Conservation (phyloP, 2,113 vertebrate species). For the Bagarius yarrelli region DNA sequence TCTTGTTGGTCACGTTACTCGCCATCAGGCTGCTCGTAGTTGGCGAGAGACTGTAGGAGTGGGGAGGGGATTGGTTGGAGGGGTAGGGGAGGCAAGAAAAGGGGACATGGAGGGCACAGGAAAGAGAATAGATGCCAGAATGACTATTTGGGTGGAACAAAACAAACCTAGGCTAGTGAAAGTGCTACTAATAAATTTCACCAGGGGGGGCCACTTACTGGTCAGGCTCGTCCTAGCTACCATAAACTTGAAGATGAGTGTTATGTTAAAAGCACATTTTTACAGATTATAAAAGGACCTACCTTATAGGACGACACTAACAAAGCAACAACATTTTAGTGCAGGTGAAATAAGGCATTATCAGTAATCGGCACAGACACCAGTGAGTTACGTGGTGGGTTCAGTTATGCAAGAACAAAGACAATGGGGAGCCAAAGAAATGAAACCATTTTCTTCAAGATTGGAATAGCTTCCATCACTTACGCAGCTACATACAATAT, state of each 20-base stretch:
- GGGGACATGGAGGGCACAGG: neutral
- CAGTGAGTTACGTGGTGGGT: neutral
- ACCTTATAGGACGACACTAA: conserved; percentile 1
- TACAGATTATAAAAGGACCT: neutral
- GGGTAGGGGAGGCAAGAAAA: conserved; percentile 8
- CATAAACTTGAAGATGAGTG: neutral
- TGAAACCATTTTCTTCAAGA: neutral
- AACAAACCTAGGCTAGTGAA: neutral
- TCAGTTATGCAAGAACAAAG: neutral
- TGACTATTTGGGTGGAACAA: neutral
- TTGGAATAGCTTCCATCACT: neutral
- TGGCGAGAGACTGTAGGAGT: conserved; percentile 50
- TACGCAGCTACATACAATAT: too few relatives aligned
- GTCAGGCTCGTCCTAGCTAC: neutral
- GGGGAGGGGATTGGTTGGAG: neutral
- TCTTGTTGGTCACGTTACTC: conserved; percentile 92
- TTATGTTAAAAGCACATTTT: neutral
- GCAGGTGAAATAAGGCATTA: neutral
- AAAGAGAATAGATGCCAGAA: conserved; percentile 16
- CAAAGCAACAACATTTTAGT: neutral
- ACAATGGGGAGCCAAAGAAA: too few relatives aligned
- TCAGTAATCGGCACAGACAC: neutral
- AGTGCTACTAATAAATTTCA: neutral
- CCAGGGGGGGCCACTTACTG: neutral
- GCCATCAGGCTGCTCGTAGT: conserved; percentile 73